Conservation (phyloP, 2,888 invertebrate genomes). For the Meteorus cinctellus region DNA sequence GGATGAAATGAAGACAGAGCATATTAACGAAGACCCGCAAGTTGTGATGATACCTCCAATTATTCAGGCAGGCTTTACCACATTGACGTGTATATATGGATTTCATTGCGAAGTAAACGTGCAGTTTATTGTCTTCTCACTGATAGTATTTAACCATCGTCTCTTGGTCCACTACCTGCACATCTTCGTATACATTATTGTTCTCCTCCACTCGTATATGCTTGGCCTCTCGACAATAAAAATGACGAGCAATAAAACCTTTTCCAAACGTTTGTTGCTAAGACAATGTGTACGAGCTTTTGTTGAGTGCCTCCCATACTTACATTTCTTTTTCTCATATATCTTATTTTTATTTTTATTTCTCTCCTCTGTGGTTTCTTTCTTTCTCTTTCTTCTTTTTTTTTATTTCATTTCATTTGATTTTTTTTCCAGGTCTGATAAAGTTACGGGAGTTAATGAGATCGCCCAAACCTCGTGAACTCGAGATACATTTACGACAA, state of each 20-base stretch:
- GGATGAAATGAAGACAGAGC: background rate
- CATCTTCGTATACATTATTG: background rate
- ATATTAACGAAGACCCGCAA: conserved; percentile 67
- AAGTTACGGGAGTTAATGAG: conserved; percentile 83
- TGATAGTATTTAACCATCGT: conserved; percentile 52
- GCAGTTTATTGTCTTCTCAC: conserved; percentile 71
- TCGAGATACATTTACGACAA: conserved; percentile 82
- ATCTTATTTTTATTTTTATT: conserved; percentile 2
- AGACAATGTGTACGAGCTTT: background rate
- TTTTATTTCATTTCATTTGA: background rate
- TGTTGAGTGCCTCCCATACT: conserved; percentile 7
- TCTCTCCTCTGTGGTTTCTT: background rate
- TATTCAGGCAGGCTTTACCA: conserved; percentile 65
- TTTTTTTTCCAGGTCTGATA: conserved; percentile 77
- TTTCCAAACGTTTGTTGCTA: conserved; percentile 10
- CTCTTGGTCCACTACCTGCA: conserved; percentile 5
- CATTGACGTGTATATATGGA: conserved; percentile 66
- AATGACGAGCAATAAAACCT: conserved; percentile 38
- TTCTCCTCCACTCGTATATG: background rate
- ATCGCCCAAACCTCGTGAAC: conserved; percentile 77
- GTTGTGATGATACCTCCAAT: conserved; percentile 72
- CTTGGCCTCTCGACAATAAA: background rate
- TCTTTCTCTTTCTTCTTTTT: background rate
- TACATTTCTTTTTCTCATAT: conserved; percentile 8
- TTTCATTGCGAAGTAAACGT: conserved; percentile 66